Evolutionary conservation across 1,140 invertebrate species (phyloP).

Genomic region (Aphelinus certus): DNA sequence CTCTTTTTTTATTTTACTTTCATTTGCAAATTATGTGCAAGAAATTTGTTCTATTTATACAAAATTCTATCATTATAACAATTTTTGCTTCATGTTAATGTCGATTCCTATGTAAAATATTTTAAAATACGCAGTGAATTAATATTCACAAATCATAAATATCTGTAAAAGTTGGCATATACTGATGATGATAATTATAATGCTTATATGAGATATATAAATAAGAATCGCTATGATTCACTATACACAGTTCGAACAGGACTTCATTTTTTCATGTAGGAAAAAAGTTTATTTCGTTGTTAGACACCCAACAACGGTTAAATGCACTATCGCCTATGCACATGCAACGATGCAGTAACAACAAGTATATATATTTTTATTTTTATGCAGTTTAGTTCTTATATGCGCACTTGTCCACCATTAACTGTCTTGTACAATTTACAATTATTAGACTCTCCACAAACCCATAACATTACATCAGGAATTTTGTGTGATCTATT

Average conservation of each 20-base stretch:
- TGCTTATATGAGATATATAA: constrained; percentile 20
- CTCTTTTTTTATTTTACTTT: constrained; percentile 27
- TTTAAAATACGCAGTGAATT: background rate
- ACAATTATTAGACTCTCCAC: constrained; percentile 40
- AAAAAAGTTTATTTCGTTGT: constrained; percentile 27
- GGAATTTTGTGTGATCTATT: constrained; percentile 54
- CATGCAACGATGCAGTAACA: constrained; percentile 48
- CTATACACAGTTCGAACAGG: constrained; percentile 21
- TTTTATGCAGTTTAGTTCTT: constrained; percentile 33
- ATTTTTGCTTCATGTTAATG: background rate
- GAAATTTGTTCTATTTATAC: constrained; percentile 2
- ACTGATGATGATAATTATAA: background rate
- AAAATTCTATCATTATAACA: constrained; percentile 14
- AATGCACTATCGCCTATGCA: constrained; percentile 38
- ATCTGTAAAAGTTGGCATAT: constrained; percentile 3
- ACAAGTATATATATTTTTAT: constrained; percentile 40
- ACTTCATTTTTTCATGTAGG: constrained; percentile 26
- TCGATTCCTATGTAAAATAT: constrained; percentile 7
- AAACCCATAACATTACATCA: constrained; percentile 24
- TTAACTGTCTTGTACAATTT: constrained; percentile 37
- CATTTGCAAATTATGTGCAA: constrained; percentile 1
- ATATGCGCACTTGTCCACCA: constrained; percentile 12
- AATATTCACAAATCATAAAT: constrained; percentile 14
- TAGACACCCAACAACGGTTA: constrained; percentile 21
- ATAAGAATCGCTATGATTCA: constrained; percentile 20